These are phyloP conservation scores for Neocloeon triangulifer DNA, from an alignment of 1,140 invertebrate genomes.

Conservation along the genomic window DNA sequence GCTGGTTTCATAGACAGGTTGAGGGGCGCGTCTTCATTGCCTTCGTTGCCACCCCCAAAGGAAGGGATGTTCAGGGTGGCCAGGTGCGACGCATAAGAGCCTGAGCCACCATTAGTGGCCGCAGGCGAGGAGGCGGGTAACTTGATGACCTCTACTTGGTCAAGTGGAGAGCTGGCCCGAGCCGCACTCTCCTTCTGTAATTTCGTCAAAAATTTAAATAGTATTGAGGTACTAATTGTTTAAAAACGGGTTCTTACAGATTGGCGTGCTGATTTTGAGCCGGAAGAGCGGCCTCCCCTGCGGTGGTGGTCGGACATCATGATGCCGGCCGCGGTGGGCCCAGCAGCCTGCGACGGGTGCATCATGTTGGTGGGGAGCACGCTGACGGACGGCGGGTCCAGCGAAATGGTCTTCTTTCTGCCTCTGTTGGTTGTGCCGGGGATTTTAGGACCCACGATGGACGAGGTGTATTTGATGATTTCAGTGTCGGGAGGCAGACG, in stretches of 20 bases:
- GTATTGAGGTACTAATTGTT: too few relatives aligned
- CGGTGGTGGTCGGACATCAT: not conserved
- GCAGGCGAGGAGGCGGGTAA: constrained; percentile 23
- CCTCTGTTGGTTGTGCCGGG: constrained; percentile 59
- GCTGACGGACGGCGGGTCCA: constrained; percentile 54
- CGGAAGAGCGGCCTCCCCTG: too few relatives aligned
- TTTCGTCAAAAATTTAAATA: too few relatives aligned
- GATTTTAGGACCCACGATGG: constrained; percentile 56
- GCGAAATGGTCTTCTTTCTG: constrained; percentile 63
- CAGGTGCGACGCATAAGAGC: constrained; percentile 9
- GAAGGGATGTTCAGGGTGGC: constrained; percentile 10
- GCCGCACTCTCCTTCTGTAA: too few relatives aligned
- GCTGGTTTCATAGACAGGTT: constrained; percentile 55
- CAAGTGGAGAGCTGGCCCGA: too few relatives aligned
- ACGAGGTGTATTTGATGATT: constrained; percentile 72
- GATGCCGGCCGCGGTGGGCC: not conserved
- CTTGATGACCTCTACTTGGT: constrained; percentile 50
- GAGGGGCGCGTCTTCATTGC: constrained; percentile 37
- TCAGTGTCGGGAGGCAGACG: constrained; percentile 67
- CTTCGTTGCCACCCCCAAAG: too few relatives aligned
- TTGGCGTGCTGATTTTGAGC: too few relatives aligned
- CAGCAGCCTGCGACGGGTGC: not conserved
- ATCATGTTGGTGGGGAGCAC: constrained; percentile 26
- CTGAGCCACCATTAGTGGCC: not conserved
- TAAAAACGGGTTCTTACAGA: too few relatives aligned